Base-by-base conservation (phyloP, 2,113 vertebrate species). In the Apteryx owenii region DNA sequence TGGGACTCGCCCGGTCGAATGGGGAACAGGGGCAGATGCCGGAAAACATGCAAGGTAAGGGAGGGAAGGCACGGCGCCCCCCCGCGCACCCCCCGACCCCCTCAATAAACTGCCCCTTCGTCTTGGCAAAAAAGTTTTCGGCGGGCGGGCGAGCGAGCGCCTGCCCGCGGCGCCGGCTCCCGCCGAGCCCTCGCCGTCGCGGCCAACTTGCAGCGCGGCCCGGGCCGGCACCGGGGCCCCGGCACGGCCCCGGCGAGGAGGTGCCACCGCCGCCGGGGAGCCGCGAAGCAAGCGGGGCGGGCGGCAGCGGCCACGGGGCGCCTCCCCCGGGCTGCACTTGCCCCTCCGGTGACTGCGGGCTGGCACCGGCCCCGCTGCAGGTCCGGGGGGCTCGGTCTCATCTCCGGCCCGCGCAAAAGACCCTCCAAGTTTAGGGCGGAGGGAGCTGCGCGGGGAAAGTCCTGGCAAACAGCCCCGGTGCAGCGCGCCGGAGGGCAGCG, bases 21-120 rank as follows among this genome's bases (percentile, higher is more conserved):
- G 99, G 99, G 97, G 99, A 99, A 98, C 99, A 99, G 96, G 98
- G 99, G 93, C 99, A 98, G 98, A 99, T 99, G 99, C 99, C 99
- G 97, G 99, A 99, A 98, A 99, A 98, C 97, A 99, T 99, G 99
- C 99, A 99, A 99, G 99, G 99, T 99, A 99, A 99, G 99, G 89
- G 94, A 73, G 85, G 79, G 78, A 31, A 79, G 50, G 51, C 72
- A 69, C 46, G 26, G 62, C 85, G 40, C 60, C 62, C 68, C 51
- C 33, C 54, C 61, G 48, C 89, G 68, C 66, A 51, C 81, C 8
- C 51, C 22, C 73, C 66, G 12, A 23, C 50, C 20, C 82, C 69
- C 50, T 68, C 8, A 54, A 46, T 62, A 90, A 89, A 70, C 53
- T 38, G 36, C 36, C 36, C 51, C 26, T 84, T 68, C 72, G 38